Evolutionary conservation across 2,113 vertebrate genomes (phyloP), one percentile per base, ranked within the genome.

Genomic region (Sylvietta virens): DNA sequence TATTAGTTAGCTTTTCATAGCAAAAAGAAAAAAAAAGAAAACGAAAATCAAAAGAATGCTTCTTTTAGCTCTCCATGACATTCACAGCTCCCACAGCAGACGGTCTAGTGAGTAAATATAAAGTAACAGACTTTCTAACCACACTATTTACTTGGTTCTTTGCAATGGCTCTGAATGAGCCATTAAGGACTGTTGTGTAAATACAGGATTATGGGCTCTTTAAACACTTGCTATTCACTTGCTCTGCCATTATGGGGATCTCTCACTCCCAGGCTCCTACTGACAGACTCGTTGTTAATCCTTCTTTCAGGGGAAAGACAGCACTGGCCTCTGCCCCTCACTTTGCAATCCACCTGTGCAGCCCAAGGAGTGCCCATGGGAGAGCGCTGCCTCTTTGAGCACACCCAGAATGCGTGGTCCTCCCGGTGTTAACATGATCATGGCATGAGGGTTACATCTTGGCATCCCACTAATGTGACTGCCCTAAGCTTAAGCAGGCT

Each of bases 151-250:
- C 95, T 97, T 84, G 92, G 69, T 97, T 94, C 96, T 97, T 97
- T 97, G 92, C 94, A 95, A 28, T 61, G 95, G 76, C 92, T 96
- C 94, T 95, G 95, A 97, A 97, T 94, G 93, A 97, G 94, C 96
- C 92, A 95, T 97, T 97, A 97, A 97, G 89, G 94, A 95, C 86
- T 97, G 92, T 97, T 97, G 96, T 97, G 96, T 96, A 97, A 97
- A 97, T 88, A 97, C 4, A 62, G 96, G 97, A 97, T 97, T 97
- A 95, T 69, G 81, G 96, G 84, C 95, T 97, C 88, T 96, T 97
- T 96, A 97, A 96, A 97, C 95, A 88, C 79, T 88, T 48, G 84
- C 91, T 94, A 94, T 96, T 96, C 95, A 95, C 97, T 97, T 79
- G 69, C 85, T 96, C 85, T 92, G 95, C 95, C 93, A 86, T 96